Percentiles rank a stretch among this genome's conserved stretches.
These are phyloP conservation scores for Parnassius glacialis DNA, from an alignment of 2,888 invertebrate species.

Conservation along the genomic window DNA sequence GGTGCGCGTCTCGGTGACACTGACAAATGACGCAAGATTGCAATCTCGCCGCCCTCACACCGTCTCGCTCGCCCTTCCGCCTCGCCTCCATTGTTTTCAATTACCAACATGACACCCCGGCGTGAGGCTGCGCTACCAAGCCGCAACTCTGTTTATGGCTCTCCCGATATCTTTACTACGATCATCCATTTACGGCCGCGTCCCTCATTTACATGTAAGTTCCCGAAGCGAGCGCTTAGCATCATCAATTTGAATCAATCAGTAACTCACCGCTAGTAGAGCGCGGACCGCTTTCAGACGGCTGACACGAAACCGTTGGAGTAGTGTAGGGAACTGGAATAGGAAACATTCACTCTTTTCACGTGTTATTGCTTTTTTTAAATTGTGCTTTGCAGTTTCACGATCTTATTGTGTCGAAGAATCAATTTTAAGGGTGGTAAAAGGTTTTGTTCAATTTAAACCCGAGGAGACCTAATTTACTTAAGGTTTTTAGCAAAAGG, in stretches of 20 bases:
- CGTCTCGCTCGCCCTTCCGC: slow-evolving; percentile 71
- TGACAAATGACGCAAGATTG: slow-evolving; percentile 90
- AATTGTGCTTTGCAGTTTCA: background rate
- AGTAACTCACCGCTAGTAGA: slow-evolving; percentile 63
- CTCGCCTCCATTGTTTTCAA: slow-evolving; percentile 79
- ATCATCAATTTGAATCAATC: slow-evolving; percentile 62
- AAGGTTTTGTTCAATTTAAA: slow-evolving; percentile 3
- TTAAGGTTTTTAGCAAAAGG: background rate
- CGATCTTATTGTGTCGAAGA: background rate
- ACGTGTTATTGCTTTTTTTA: slow-evolving; percentile 43
- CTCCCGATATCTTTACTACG: slow-evolving; percentile 65
- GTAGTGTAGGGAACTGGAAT: slow-evolving; percentile 83
- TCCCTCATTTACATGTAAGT: slow-evolving; percentile 59
- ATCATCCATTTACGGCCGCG: slow-evolving; percentile 64
- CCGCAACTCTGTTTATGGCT: slow-evolving; percentile 64
- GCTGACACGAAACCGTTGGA: slow-evolving; percentile 89
- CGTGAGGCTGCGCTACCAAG: slow-evolving; percentile 62
- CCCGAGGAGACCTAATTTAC: slow-evolving; percentile 16
- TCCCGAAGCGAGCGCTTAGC: slow-evolving; percentile 37
- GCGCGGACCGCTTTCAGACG: slow-evolving; percentile 82
- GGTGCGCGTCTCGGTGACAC: slow-evolving; percentile 80
- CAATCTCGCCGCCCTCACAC: slow-evolving; percentile 83
- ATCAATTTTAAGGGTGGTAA: background rate
- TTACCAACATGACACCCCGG: slow-evolving; percentile 76
- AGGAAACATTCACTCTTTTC: slow-evolving; percentile 66